Evolutionary conservation across 2,113 vertebrate genomes (phyloP).

Genomic region (Jaculus jaculus): DNA sequence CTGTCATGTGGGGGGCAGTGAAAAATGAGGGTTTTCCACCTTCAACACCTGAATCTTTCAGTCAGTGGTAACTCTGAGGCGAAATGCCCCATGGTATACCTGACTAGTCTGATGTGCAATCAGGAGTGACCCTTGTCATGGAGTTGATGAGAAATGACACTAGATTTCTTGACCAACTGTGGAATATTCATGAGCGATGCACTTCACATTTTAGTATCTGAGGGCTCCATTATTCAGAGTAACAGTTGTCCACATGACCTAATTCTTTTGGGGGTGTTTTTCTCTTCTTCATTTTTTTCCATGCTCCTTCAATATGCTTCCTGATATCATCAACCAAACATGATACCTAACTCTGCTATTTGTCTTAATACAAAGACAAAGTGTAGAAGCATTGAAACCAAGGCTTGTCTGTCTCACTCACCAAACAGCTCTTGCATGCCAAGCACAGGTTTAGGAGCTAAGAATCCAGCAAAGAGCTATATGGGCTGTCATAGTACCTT

Average conservation of each 20-base stretch:
- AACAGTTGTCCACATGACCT: accelerated
- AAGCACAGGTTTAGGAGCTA: not conserved
- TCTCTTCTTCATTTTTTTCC: not conserved
- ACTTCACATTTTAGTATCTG: not conserved
- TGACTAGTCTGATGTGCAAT: not conserved
- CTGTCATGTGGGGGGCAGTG: not conserved
- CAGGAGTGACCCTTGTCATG: not conserved
- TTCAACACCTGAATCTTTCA: not conserved
- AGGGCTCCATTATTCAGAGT: not conserved
- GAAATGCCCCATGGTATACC: not conserved
- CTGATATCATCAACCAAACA: not conserved
- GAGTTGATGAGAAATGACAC: not conserved
- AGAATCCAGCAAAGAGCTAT: not conserved
- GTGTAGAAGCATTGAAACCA: slow-evolving; percentile 47
- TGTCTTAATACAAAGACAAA: not conserved
- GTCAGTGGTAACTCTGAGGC: not conserved
- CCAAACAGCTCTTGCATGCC: not conserved
- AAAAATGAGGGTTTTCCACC: not conserved
- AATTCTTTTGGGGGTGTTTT: not conserved
- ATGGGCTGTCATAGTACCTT: too few relatives aligned
- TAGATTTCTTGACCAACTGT: not conserved
- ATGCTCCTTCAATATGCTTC: not conserved
- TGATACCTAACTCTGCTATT: not conserved
- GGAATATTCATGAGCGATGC: accelerated
- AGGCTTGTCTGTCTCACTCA: slow-evolving; percentile 67